Conservation (phyloP, 2,888 invertebrate genomes). For the Prenolepis imparis region DNA sequence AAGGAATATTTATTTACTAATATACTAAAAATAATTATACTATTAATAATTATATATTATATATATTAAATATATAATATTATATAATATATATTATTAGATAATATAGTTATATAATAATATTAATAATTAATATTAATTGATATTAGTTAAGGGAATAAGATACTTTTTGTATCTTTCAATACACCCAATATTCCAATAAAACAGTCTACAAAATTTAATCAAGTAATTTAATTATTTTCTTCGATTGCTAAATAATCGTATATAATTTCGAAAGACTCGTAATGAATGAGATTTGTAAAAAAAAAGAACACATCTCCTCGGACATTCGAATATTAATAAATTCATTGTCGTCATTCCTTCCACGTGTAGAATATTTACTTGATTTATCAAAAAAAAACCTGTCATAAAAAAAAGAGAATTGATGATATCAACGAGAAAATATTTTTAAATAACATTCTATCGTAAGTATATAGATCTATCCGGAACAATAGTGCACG, state of each 20-base stretch:
- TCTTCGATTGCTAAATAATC: background rate
- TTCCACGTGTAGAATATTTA: background rate
- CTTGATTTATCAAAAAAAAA: background rate
- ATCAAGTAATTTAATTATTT: background rate
- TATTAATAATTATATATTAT: too few species aligned
- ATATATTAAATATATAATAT: too few species aligned
- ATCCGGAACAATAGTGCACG: background rate
- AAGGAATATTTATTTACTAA: background rate
- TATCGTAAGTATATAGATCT: background rate
- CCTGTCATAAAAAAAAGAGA: background rate
- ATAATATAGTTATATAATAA: too few species aligned
- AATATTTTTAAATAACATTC: background rate
- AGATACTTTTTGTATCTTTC: background rate
- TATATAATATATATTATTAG: too few species aligned
- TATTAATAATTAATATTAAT: background rate
- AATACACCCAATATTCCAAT: background rate
- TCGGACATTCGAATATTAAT: background rate
- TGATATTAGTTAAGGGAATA: background rate
- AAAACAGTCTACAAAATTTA: background rate
- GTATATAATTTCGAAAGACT: constrained; percentile 2
- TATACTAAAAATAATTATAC: too few species aligned
- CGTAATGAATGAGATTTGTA: background rate
- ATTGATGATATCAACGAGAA: background rate
- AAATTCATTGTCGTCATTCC: too few species aligned
- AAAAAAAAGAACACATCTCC: background rate